Base-by-base conservation (phyloP, 2,113 vertebrate species). In the Nothobranchius kuhntae region DNA sequence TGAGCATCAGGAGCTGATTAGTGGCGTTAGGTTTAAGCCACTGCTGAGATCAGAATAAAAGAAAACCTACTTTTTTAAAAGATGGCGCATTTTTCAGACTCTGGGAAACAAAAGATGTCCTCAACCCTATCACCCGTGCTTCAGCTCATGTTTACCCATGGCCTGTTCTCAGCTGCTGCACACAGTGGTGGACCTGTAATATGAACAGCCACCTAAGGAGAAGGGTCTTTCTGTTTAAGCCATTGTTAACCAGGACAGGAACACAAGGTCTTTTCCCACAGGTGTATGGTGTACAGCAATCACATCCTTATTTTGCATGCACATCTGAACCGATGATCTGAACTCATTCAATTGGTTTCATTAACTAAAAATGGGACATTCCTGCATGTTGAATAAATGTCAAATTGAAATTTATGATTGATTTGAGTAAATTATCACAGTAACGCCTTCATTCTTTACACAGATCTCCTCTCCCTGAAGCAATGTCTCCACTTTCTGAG, bases 191-290 rank as follows among this genome's bases (percentile, higher is more conserved):
- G 36, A 65, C 52, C 56, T 62, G 69, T 66, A 57, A 62, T 50
- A 30, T 61, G 60, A 75, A 54, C 40, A 67, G 69, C 48, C 53
- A 45, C 51, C 61, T 73, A 51, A 10, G 47, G 61, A 64, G 63
- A 58, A 64, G 63, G 64, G n/a, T 4, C 66, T 58, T 65, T 53
- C 55, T 73, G 64, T 54, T 61, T 50, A 42, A 14, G 47, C 17
- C 2, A 51, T 68, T 80, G 61, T 53, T 47, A 45, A 53, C 67
- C 75, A 56, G 46, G 6, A 57, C 52, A 45, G 36, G 68, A 65
- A 71, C 51, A 0, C 40, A 24, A 55, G 14, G 21, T 47, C 48
- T 70, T 11, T 63, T 65, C 55, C 75, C 73, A 38, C 53, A 69
- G 53, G 68, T 54, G 67, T 74, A 61, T 50, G 38, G 46, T 59